Evolutionary conservation across 2,797 vertebrate species (phyloP).

Genomic region (Tympanoctomys barrerae): DNA sequence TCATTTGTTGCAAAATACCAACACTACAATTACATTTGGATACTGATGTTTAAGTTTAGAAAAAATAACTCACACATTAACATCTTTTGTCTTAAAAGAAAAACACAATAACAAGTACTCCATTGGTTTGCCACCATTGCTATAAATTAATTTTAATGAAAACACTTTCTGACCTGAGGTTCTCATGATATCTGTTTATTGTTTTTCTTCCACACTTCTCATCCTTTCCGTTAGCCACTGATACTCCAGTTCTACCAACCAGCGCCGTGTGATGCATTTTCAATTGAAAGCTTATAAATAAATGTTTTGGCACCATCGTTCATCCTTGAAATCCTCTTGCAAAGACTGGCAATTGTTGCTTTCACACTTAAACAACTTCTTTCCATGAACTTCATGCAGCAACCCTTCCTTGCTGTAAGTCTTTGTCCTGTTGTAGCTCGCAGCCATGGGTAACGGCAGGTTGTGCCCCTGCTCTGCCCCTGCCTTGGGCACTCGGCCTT

Average conservation of each 20-base stretch:
- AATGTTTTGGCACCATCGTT: not conserved
- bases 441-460: too few species aligned
- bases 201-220: not conserved
- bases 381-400: not conserved
- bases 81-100: not conserved
- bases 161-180: not conserved
- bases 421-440: not conserved
- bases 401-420: not conserved
- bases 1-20: not conserved
- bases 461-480: not conserved
- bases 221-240: not conserved
- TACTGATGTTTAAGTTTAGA: not conserved
- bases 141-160: constrained; percentile 38
- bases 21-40: not conserved
- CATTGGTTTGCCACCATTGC: not conserved
- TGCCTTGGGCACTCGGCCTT: not conserved
- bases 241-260: not conserved
- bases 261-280: not conserved
- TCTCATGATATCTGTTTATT: not conserved
- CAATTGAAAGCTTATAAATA: not conserved
- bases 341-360: not conserved
- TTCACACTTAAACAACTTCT: not conserved
- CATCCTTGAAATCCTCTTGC: not conserved
- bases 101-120: not conserved
- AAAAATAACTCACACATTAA: not conserved